phyloP scores from a whole-genome alignment of 1,140 invertebrate genomes.

The Rhynchophorus ferrugineus region DNA sequence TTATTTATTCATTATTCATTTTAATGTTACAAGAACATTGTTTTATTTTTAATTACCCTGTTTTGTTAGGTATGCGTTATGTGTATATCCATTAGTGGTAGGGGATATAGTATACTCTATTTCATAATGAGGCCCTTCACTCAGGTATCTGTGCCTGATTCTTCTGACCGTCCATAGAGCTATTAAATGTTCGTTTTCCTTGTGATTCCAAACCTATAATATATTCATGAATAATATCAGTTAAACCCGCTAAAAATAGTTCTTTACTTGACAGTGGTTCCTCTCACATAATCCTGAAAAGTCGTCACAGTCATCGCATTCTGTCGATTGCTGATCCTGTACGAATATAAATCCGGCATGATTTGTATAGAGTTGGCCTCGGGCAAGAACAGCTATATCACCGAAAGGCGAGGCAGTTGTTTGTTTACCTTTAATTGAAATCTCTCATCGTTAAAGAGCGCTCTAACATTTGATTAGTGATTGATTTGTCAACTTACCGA shows the following conservation, averaged over 20 bases:
- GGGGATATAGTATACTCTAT: constrained; percentile 56
- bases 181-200: constrained; percentile 42
- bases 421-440: constrained; percentile 16
- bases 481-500: too few species aligned
- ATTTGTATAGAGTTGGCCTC: constrained; percentile 50
- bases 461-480: too few species aligned
- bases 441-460: too few species aligned
- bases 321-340: constrained; percentile 48
- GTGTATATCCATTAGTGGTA: constrained; percentile 26
- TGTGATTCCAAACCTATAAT: constrained; percentile 21
- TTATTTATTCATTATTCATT: too few species aligned
- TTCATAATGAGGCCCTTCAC: constrained; percentile 48
- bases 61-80: constrained; percentile 6
- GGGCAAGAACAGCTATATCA: constrained; percentile 53
- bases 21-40: too few species aligned
- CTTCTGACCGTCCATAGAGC: constrained; percentile 57
- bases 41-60: too few species aligned
- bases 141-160: constrained; percentile 50
- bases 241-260: background rate
- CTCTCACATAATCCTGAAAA: constrained; percentile 5
- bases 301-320: constrained; percentile 39
- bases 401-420: constrained; percentile 44
- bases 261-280: constrained; percentile 17
- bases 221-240: background rate
- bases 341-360: constrained; percentile 44